phyloP scores from a whole-genome alignment of 1,140 invertebrate species.

The Rhysida immarginata region DNA sequence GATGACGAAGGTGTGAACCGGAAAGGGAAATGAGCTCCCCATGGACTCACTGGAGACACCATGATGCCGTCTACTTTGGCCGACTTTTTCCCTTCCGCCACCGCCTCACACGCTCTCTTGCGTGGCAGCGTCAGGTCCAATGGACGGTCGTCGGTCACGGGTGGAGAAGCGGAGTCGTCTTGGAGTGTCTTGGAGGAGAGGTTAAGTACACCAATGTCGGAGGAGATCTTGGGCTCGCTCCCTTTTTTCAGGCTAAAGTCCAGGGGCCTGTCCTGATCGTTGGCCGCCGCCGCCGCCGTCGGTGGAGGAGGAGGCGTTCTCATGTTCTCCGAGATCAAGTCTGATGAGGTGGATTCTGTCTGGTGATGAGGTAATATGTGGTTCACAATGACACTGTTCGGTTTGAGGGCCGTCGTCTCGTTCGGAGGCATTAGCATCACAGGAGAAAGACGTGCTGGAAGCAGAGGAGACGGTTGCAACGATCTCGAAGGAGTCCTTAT shows the following conservation, averaged over 20 bases:
- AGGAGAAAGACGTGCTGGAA: background rate
- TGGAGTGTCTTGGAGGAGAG: conserved; percentile 44
- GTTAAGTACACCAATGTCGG: conserved; percentile 39
- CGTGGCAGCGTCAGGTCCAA: conserved; percentile 60
- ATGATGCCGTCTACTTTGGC: conserved; percentile 35
- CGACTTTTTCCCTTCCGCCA: conserved; percentile 45
- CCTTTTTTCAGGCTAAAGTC: conserved; percentile 57
- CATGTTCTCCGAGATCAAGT: too few species aligned
- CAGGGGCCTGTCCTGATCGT: conserved; percentile 24
- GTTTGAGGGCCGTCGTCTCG: too few species aligned
- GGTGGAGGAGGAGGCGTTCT: conserved; percentile 35
- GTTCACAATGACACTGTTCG: conserved; percentile 2
- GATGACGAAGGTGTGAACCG: conserved; percentile 8
- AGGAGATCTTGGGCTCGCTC: conserved; percentile 27
- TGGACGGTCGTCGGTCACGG: conserved; percentile 46
- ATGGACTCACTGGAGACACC: conserved; percentile 13
- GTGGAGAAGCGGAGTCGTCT: conserved; percentile 29
- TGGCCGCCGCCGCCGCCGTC: background rate
- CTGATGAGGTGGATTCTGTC: conserved; percentile 42
- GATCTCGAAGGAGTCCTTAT: conserved; percentile 27
- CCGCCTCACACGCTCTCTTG: conserved; percentile 44
- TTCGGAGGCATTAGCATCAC: background rate
- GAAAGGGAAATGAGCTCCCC: conserved; percentile 13
- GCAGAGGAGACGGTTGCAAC: background rate
- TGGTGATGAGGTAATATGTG: conserved; percentile 35